Conservation (phyloP, 1,140 invertebrate genomes). For the Brachystomella parvula region DNA sequence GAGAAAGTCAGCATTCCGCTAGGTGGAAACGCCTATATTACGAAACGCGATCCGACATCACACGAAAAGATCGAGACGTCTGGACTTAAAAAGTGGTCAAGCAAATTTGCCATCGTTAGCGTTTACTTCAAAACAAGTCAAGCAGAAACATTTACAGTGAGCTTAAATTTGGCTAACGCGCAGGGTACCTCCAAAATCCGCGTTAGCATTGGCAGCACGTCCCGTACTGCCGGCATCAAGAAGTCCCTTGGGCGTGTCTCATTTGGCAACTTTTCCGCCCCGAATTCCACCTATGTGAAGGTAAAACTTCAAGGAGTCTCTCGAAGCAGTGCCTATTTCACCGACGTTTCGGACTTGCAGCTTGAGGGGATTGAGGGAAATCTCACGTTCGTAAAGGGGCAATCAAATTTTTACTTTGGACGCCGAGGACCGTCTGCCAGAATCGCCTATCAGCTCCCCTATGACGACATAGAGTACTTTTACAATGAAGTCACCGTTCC, state of each 20-base stretch:
- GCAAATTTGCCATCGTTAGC: background rate
- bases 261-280: conserved; percentile 2
- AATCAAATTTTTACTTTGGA: conserved; percentile 18
- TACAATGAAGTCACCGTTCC: conserved; percentile 27
- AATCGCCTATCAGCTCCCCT: background rate
- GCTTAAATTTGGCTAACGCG: background rate
- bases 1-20: no score
- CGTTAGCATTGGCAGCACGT: background rate
- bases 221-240: background rate
- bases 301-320: conserved; percentile 14
- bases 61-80: background rate
- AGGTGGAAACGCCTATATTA: conserved; percentile 12
- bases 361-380: background rate
- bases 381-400: background rate
- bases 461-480: conserved; percentile 17
- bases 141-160: background rate
- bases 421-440: conserved; percentile 27
- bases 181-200: background rate
- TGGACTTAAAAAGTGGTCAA: background rate
- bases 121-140: background rate
- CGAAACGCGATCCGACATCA: background rate
- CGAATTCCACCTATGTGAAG: background rate
- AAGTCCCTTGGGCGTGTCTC: background rate
- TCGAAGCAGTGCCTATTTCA: conserved; percentile 3
- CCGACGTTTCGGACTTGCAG: background rate